Conservation (phyloP, 2,797 vertebrate genomes). For the Anniella stebbinsi region DNA sequence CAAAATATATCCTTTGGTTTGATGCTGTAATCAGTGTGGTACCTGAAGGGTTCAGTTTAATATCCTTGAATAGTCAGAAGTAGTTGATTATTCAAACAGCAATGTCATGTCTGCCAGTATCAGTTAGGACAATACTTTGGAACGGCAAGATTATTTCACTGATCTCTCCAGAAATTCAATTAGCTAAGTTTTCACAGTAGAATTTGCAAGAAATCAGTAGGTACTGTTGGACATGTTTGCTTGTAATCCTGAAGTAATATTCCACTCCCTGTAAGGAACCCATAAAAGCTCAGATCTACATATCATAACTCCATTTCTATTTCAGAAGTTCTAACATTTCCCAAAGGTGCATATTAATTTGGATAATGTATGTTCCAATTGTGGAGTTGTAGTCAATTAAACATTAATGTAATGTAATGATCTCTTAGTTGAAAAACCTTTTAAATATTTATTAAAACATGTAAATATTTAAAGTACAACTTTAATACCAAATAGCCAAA, state of each 20-base stretch:
- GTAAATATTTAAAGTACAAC: conserved; percentile 59
- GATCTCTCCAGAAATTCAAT: conserved; percentile 6
- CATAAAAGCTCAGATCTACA: conserved; percentile 28
- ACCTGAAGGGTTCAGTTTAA: neutral
- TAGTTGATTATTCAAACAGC: neutral
- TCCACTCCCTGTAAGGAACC: neutral
- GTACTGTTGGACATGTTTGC: neutral
- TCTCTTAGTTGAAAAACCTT: conserved; percentile 23
- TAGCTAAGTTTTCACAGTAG: neutral
- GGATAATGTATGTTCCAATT: conserved; percentile 3
- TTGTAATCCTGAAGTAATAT: neutral
- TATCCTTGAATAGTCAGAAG: neutral
- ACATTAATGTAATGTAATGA: conserved; percentile 57
- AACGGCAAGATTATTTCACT: neutral
- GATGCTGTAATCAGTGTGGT: neutral
- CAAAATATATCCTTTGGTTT: neutral
- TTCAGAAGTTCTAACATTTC: conserved; percentile 30
- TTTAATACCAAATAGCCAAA: conserved; percentile 39
- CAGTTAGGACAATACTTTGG: neutral
- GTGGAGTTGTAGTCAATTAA: conserved; percentile 50
- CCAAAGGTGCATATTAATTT: conserved; percentile 35
- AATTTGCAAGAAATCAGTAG: conserved; percentile 13
- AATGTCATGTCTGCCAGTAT: neutral
- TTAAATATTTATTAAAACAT: conserved; percentile 61
- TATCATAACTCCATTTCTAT: neutral